phyloP scores from a whole-genome alignment of 2,113 vertebrate genomes.

The Percina caprodes region DNA sequence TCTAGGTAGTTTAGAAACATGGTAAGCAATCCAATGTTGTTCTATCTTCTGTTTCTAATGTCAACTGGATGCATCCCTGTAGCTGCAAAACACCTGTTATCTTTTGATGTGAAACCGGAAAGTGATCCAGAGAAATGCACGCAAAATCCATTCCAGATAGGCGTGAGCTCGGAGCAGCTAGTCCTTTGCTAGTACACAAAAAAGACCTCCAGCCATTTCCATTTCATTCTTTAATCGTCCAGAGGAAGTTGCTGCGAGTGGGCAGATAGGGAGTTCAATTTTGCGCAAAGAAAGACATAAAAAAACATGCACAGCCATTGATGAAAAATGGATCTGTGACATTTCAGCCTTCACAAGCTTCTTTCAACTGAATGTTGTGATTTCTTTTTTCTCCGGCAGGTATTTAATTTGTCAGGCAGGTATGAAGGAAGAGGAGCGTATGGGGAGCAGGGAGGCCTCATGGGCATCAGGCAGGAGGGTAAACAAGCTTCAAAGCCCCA shows the following conservation, averaged over 20 bases:
- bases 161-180: background rate
- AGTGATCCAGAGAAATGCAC: background rate
- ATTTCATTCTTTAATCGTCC: conserved; percentile 9
- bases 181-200: background rate
- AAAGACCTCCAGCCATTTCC: conserved; percentile 4
- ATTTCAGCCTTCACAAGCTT: conserved; percentile 16
- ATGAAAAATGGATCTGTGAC: conserved; percentile 21
- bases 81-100: background rate
- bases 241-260: background rate
- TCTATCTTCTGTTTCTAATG: background rate
- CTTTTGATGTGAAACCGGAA: background rate
- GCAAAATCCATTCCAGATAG: background rate
- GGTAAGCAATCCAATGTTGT: background rate
- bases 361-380: conserved; percentile 39
- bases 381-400: conserved; percentile 32
- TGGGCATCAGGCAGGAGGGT: conserved; percentile 66
- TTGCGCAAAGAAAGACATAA: background rate
- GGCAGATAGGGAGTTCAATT: conserved; percentile 3
- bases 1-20: background rate
- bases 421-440: conserved; percentile 39
- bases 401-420: conserved; percentile 64
- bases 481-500: conserved; percentile 79
- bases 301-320: conserved; percentile 10
- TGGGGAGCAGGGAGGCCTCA: conserved; percentile 43
- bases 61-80: background rate